phyloP scores from a whole-genome alignment of 1,140 invertebrate genomes.

The Hypothenemus hampei region DNA sequence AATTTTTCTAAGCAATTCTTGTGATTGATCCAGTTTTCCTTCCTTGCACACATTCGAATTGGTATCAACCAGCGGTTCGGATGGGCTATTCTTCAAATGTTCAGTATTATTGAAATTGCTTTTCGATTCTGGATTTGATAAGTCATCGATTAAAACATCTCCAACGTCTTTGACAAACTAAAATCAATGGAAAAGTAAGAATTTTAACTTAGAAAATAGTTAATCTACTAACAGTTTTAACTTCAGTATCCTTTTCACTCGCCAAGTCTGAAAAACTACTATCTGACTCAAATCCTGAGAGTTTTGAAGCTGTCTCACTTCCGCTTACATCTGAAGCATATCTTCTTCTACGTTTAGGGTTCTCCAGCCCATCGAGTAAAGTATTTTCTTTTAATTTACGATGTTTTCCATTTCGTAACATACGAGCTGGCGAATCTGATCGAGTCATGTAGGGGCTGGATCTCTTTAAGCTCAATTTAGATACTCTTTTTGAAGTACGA shows the following conservation, averaged over 20 bases:
- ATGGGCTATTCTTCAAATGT: slow-evolving; percentile 6
- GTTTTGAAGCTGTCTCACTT: slow-evolving; percentile 50
- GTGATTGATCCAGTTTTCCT: background rate
- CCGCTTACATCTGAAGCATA: slow-evolving; percentile 55
- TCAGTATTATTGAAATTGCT: background rate
- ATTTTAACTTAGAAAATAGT: background rate
- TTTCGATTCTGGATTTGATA: slow-evolving; percentile 10
- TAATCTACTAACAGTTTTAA: slow-evolving; percentile 22
- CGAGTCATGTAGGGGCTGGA: slow-evolving; percentile 53
- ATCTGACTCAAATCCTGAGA: slow-evolving; percentile 57
- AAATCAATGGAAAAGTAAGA: background rate
- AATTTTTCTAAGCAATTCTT: background rate
- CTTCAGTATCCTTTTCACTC: slow-evolving; percentile 46
- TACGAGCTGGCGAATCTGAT: slow-evolving; percentile 50
- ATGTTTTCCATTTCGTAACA: slow-evolving; percentile 61
- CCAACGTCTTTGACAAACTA: slow-evolving; percentile 6
- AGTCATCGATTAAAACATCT: slow-evolving; percentile 9
- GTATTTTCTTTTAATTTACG: slow-evolving; percentile 49
- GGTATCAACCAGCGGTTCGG: slow-evolving; percentile 34
- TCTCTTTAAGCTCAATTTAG: slow-evolving; percentile 42
- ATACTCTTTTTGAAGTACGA: slow-evolving; percentile 28
- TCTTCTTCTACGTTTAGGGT: slow-evolving; percentile 51
- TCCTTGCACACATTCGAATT: slow-evolving; percentile 42
- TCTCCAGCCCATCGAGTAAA: slow-evolving; percentile 50
- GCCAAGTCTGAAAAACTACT: slow-evolving; percentile 54